These are phyloP conservation scores for western clawed frog (Xenopus tropicalis) DNA, from an alignment of 2,113 vertebrate genomes.

Conservation along the genomic window DNA sequence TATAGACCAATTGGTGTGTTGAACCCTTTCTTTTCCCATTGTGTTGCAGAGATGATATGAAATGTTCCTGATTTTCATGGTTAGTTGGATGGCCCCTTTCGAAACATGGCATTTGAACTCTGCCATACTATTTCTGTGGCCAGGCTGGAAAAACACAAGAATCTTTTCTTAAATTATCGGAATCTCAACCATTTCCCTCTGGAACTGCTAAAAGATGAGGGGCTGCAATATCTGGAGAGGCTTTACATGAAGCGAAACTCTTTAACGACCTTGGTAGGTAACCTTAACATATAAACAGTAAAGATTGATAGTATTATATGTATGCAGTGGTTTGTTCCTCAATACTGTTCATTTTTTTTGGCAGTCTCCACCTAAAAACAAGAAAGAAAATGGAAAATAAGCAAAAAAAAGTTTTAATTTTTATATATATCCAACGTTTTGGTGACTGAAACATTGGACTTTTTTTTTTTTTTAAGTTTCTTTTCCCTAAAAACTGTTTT, in stretches of 20 bases:
- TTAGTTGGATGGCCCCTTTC: constrained; percentile 45
- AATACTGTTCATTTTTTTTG: not conserved
- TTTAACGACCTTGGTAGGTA: constrained; percentile 85
- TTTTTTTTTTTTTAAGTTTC: too few species aligned
- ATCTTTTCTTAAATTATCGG: constrained; percentile 90
- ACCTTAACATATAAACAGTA: not conserved
- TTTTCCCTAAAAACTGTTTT: too few species aligned
- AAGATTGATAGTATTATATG: not conserved
- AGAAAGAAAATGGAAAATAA: not conserved
- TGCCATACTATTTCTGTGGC: constrained; percentile 87
- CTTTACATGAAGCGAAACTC: constrained; percentile 98
- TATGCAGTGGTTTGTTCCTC: not conserved
- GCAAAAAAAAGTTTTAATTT: too few species aligned
- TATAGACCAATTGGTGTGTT: not conserved
- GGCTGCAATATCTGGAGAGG: constrained; percentile 88
- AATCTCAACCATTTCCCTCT: constrained; percentile 87
- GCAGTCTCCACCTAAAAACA: not conserved
- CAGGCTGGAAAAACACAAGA: constrained; percentile 92
- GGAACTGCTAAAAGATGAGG: constrained; percentile 88
- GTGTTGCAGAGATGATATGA: constrained; percentile 57
- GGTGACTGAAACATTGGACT: too few species aligned
- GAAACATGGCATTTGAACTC: constrained; percentile 87
- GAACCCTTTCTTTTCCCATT: constrained; percentile 3
- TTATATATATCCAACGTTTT: too few species aligned
- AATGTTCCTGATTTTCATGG: constrained; percentile 35